Conservation (phyloP, 2,113 vertebrate genomes). For the Nothobranchius furzeri region DNA sequence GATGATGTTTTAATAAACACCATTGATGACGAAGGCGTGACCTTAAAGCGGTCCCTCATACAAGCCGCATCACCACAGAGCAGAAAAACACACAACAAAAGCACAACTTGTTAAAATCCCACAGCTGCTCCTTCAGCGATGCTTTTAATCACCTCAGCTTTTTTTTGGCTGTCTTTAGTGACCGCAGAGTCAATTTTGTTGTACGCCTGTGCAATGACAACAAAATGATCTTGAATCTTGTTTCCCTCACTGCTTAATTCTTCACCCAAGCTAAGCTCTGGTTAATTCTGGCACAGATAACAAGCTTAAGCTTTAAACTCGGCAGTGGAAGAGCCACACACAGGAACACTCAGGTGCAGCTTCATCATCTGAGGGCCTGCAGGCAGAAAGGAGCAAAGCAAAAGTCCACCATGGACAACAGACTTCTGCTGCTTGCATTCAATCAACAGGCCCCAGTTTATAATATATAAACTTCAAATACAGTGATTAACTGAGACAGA, state of each 20-base stretch:
- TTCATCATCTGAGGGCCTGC: background rate
- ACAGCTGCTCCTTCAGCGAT: background rate
- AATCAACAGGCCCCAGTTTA: background rate
- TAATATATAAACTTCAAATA: background rate
- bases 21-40: conserved; percentile 6
- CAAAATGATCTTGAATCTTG: background rate
- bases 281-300: conserved; percentile 34
- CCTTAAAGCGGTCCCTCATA: conserved; percentile 22
- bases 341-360: conserved; percentile 4
- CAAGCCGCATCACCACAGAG: background rate
- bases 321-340: conserved; percentile 9
- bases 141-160: background rate
- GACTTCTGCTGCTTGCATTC: too few relatives aligned
- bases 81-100: conserved; percentile 1
- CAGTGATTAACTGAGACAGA: too few relatives aligned
- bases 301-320: conserved; percentile 35
- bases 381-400: background rate
- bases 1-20: conserved; percentile 51
- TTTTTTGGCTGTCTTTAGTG: background rate
- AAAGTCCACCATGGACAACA: too few relatives aligned
- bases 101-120: background rate
- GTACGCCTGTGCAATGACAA: too few relatives aligned
- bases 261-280: conserved; percentile 10
- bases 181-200: too few relatives aligned
- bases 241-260: conserved; percentile 12